A percentile compares a stretch with the other conserved stretches of the same genome.
These are phyloP conservation scores for Embiotoca jacksoni DNA, from an alignment of 2,113 vertebrate genomes.

Conservation along the genomic window DNA sequence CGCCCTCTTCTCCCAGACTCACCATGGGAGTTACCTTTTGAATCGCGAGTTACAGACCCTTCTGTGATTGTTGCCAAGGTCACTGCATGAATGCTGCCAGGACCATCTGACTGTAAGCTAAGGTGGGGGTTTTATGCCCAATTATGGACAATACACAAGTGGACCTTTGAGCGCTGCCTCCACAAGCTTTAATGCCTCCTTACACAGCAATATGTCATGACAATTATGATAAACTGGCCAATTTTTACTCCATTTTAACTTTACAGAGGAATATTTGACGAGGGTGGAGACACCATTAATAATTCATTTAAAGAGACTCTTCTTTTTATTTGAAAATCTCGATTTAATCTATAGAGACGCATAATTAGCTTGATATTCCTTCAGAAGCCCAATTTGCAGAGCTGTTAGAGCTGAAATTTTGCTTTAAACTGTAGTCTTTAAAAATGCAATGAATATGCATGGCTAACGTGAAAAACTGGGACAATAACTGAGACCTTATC, in stretches of 20 bases:
- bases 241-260: conserved; percentile 56
- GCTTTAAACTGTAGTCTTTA: conserved; percentile 63
- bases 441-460: conserved; percentile 74
- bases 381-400: conserved; percentile 54
- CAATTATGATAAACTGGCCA: conserved; percentile 53
- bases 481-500: conserved; percentile 69
- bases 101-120: conserved; percentile 70
- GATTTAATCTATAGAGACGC: conserved; percentile 53
- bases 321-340: conserved; percentile 25
- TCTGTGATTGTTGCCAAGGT: conserved; percentile 70
- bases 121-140: conserved; percentile 41
- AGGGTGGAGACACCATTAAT: conserved; percentile 65
- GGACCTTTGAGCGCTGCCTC: conserved; percentile 12
- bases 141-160: conserved; percentile 33
- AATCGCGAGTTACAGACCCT: conserved; percentile 60
- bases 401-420: conserved; percentile 46
- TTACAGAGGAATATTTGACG: conserved; percentile 60
- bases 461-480: conserved; percentile 64
- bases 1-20: conserved; percentile 34
- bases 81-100: conserved; percentile 66
- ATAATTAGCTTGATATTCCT: conserved; percentile 65
- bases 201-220: conserved; percentile 37
- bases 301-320: conserved; percentile 57
- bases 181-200: conserved; percentile 34
- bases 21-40: conserved; percentile 42